Percentiles rank a stretch among this genome's conserved stretches.
These are phyloP conservation scores for Aplysia californica DNA, from an alignment of 1,140 invertebrate species.

Conservation along the genomic window DNA sequence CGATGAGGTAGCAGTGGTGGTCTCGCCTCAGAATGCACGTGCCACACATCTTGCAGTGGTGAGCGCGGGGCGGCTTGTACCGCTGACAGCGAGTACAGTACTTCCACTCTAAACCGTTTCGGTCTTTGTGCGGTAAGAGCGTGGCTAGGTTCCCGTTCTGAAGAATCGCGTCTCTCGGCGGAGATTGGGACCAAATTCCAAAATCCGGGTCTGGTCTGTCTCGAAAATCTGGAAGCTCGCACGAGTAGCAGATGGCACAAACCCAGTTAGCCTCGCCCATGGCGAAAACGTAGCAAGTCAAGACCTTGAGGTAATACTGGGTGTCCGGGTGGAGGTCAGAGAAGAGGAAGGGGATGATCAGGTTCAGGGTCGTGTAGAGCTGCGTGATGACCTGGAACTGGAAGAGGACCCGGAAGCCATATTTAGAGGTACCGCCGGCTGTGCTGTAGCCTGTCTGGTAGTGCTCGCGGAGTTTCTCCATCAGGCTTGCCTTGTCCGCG, in stretches of 20 bases:
- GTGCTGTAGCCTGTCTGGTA: constrained; percentile 2
- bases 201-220: constrained; percentile 32
- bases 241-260: constrained; percentile 35
- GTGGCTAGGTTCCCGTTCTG: not conserved
- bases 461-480: constrained; percentile 23
- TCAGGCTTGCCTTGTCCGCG: too few relatives aligned
- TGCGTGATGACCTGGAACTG: constrained; percentile 39
- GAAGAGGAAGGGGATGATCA: constrained; percentile 41
- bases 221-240: constrained; percentile 17
- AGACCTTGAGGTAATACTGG: constrained; percentile 43
- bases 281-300: constrained; percentile 31
- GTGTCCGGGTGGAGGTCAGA: constrained; percentile 32
- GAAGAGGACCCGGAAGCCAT: constrained; percentile 15
- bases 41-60: constrained; percentile 88
- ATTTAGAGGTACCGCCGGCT: not conserved
- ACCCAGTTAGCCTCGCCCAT: constrained; percentile 44
- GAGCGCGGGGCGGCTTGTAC: constrained; percentile 70
- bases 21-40: constrained; percentile 90
- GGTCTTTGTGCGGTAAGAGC: constrained; percentile 6
- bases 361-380: constrained; percentile 34
- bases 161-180: not conserved
- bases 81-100: constrained; percentile 44
- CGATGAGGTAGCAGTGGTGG: constrained; percentile 94
- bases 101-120: constrained; percentile 35
- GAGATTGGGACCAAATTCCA: not conserved